Evolutionary conservation across 2,888 invertebrate genomes (phyloP), one percentile per base, ranked within the genome.

Genomic region (Dolichomitus sp.): DNA sequence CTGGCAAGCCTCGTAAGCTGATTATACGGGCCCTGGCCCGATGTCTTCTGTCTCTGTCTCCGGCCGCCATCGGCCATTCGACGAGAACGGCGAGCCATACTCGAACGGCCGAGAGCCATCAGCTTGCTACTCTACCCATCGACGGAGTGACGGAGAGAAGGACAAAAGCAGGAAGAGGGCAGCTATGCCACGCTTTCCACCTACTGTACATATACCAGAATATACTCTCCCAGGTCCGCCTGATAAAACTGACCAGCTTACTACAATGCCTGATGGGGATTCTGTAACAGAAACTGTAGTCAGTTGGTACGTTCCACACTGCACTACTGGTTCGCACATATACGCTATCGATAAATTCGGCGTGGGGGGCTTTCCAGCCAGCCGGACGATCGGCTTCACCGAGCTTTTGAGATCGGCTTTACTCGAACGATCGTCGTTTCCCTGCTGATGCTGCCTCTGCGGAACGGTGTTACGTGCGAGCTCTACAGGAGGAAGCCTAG

Each of bases 1-100:
- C 74, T 74, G 74, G 87, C 89, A 88, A 89, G 87, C 88, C 87
- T 90, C 86, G 76, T 91, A 92, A 92, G 92, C 92, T 90, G 92
- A 92, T 92, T 92, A 92, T 91, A 90, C 89, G 86, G 89, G 85
- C 85, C 84, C 84, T 81, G 65, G 76, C 72, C 81, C 81, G 54
- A 72, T 48, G 73, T 72, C 74, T 40, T 50, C 63, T 40, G 19
- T 52, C 63, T 54, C 74, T 69, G 63, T 65, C 70, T 70, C 54
- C 68, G 48, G 78, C 69, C 70, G 69, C 70, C 74, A 79, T 78
- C 65, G 74, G 74, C 82, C 78, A 82, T 82, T 82, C 82, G 78
- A 70, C 74, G 78, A 78, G 59, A 77, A 77, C 70, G 81, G 65
- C 72, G 78, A 74, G 70, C 50, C 74, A 65, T 78, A 78, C 57